phyloP scores from a whole-genome alignment of 2,797 vertebrate species.

The Sebastes itinus region DNA sequence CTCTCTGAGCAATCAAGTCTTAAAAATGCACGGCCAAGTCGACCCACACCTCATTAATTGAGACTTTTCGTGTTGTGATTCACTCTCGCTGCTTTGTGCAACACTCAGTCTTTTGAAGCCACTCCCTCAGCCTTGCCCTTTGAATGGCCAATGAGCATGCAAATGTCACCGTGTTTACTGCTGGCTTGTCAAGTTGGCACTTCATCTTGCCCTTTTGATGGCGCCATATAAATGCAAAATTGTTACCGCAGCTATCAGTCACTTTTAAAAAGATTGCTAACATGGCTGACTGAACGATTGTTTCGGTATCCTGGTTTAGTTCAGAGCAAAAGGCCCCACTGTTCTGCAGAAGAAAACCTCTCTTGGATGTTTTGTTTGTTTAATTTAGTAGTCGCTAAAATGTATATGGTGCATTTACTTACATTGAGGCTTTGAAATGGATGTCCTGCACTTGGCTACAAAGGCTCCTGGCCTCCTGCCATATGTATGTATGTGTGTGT shows the following conservation, averaged over 20 bases:
- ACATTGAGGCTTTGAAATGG: conserved; percentile 31
- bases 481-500: background rate
- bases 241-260: conserved; percentile 41
- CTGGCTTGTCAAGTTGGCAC: conserved; percentile 49
- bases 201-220: conserved; percentile 56
- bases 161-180: conserved; percentile 73
- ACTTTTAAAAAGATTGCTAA: conserved; percentile 36
- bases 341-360: background rate
- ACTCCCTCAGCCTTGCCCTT: conserved; percentile 67
- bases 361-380: conserved; percentile 7
- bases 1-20: background rate
- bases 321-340: background rate
- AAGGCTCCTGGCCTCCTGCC: conserved; percentile 42
- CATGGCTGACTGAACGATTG: background rate
- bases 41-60: background rate
- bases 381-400: background rate
- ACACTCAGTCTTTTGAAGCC: background rate
- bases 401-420: background rate
- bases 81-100: background rate
- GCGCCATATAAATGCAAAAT: conserved; percentile 70
- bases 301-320: background rate
- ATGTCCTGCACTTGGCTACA: conserved; percentile 27
- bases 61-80: background rate
- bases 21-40: background rate
- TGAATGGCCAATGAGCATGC: conserved; percentile 72